Evolutionary conservation across 2,888 invertebrate species (phyloP), one percentile per base, ranked within the genome.

Genomic region (Hoplodrina ambigua): DNA sequence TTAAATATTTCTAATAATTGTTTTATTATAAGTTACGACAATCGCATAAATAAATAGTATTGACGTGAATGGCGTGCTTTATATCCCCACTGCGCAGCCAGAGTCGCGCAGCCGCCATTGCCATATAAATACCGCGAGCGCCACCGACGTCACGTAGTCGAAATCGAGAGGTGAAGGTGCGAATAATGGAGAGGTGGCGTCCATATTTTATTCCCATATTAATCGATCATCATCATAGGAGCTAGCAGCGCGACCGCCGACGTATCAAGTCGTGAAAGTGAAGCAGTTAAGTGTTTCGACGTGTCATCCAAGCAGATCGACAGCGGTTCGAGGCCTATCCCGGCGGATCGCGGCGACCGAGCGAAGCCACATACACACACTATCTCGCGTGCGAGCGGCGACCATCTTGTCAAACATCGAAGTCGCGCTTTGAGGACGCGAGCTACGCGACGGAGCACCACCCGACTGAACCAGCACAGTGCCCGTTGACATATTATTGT

Each of bases 101-200:
- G 20, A 80, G 76, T 72, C 88, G 92, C 93, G 94, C 94, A 93
- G 93, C 93, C 92, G 94, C 93, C 92, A 93, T 93, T 83, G 78
- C 81, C 72, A 76, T 92, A 94, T 95, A 94, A 91, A 95, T 89
- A 87, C 89, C 56, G 61, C 82, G 89, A 88, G 91, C 92, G 91
- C 92, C 89, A 80, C 86, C 92, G 87, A 89, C 91, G 93, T 94
- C 91, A 94, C 93, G 94, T 93, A 95, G 95, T 95, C 91, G 93
- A 93, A 94, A 92, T 94, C 94, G 94, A 94, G 93, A 94, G 94
- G 95, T 90, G 94, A 93, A 94, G 92, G 92, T 92, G 93, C 88
- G 89, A 94, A 94, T 93, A 91, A 95, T 95, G 95, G 95, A 94
- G 92, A 94, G 91, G 94, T 94, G 94, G 91, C 94, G 93, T 94